Evolutionary conservation across 2,888 invertebrate genomes (phyloP), one percentile per base, ranked within the genome.

Genomic region (Hydropsyche betteni): DNA sequence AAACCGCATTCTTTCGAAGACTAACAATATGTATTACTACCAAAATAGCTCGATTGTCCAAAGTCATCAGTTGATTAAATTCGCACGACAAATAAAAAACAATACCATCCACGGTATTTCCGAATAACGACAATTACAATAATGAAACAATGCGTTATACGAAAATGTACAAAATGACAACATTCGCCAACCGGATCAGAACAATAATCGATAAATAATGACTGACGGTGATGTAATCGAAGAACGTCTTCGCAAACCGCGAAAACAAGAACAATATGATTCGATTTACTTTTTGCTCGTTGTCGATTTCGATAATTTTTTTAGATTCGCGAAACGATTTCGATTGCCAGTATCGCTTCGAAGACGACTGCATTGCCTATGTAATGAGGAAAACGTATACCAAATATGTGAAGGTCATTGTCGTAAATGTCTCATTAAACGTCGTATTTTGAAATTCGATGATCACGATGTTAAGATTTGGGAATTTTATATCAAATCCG

Each of bases 371-470:
- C 58, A 58, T 53, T 16, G 53, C 14, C 53, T 53, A 58, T 24
- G 16, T 58, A 8, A 58, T 16, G 58, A 58, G 58, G 58, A 58
- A 58, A 58, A 58, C 8, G 16, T 58, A 16, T 24, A 1, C 8
- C 0, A 24, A 16, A 58, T 16, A 58, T 58, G 58, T 16, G 58
- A 58, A 58, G 58, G 58, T 58, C 58, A 58, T 58, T 58, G 8
- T 14, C 58, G 24, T 24, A 58, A 58, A 58, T 58, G 58, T 58
- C 24, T 58, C 44, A 44, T 44, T 44, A 44, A 44, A 10, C 6
- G 44, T 8, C 44, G 24, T 44, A 44, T 44, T 58, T 58, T 58
- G 58, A 16, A 58, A 58, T 58, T 14, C 16, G 4, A 44, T 44
- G 44, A 44, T 44, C 44, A 44, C 44, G 44, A 44, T 44, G 6